These are phyloP conservation scores for Rhyacichthys aspro DNA, from an alignment of 2,797 vertebrate species.

Conservation along the genomic window DNA sequence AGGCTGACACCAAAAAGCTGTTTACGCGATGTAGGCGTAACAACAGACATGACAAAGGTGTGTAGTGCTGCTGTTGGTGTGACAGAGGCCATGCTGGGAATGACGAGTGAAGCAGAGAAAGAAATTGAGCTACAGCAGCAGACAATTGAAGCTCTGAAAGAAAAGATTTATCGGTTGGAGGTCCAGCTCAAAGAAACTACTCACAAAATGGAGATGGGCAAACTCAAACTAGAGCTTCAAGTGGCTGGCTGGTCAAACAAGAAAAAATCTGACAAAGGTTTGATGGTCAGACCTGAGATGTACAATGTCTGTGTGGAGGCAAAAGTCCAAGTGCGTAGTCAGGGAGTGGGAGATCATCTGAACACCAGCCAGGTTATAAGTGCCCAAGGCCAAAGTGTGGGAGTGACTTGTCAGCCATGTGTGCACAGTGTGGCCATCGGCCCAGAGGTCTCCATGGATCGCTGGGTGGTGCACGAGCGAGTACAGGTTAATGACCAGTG, in stretches of 20 bases:
- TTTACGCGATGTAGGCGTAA: constrained; percentile 80
- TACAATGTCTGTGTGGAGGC: constrained; percentile 87
- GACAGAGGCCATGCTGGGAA: constrained; percentile 91
- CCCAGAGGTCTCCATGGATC: constrained; percentile 85
- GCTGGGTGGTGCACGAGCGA: constrained; percentile 86
- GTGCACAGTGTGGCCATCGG: constrained; percentile 71
- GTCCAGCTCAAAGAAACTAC: constrained; percentile 93
- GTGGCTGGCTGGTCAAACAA: constrained; percentile 84
- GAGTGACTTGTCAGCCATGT: constrained; percentile 81
- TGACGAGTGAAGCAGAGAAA: constrained; percentile 86
- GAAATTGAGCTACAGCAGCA: constrained; percentile 96
- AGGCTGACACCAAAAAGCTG: constrained; percentile 46
- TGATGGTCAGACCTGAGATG: constrained; percentile 82
- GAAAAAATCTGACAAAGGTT: constrained; percentile 90
- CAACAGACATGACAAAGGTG: constrained; percentile 73
- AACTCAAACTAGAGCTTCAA: constrained; percentile 94
- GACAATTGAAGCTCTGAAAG: constrained; percentile 92
- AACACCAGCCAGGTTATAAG: constrained; percentile 71
- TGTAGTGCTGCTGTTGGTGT: constrained; percentile 83
- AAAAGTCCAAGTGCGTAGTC: constrained; percentile 80
- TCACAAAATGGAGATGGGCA: constrained; percentile 94
- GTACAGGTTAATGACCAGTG: constrained; percentile 79
- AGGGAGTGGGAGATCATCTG: constrained; percentile 84
- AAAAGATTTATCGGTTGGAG: constrained; percentile 94
- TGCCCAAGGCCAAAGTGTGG: constrained; percentile 68